Conservation (phyloP, 2,888 invertebrate genomes). For the Uloborus plumipes region DNA sequence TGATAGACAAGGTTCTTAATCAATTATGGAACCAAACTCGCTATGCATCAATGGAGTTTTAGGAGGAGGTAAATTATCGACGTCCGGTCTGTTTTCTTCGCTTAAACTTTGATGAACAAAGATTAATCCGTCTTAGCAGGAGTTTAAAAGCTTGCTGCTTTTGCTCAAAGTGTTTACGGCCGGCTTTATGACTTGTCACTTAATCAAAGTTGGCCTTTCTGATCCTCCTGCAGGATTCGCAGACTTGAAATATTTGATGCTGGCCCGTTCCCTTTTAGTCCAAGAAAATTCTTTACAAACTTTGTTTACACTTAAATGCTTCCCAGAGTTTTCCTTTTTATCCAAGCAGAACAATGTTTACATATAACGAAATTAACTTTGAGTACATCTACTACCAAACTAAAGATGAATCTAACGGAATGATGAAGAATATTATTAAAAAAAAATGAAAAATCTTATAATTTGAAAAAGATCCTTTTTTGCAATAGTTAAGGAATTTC, state of each 20-base stretch:
- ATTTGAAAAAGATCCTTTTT: too few species aligned
- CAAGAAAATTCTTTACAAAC: slow-evolving; percentile 6
- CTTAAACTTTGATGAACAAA: slow-evolving; percentile 41
- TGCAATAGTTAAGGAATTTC: too few species aligned
- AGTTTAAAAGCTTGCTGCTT: slow-evolving; percentile 10
- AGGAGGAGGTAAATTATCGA: slow-evolving; percentile 46
- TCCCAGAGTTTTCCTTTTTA: not conserved
- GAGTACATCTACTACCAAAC: too few species aligned
- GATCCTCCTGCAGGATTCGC: slow-evolving; percentile 4
- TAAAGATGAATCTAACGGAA: too few species aligned
- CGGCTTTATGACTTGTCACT: slow-evolving; percentile 7
- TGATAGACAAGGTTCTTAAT: slow-evolving; percentile 59
- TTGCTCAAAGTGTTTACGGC: not conserved
- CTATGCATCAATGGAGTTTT: slow-evolving; percentile 28
- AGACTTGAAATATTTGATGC: not conserved
- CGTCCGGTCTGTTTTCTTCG: slow-evolving; percentile 29
- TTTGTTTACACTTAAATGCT: not conserved
- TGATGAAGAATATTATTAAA: too few species aligned
- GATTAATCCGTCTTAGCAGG: slow-evolving; percentile 43
- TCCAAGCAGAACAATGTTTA: not conserved
- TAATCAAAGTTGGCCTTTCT: slow-evolving; percentile 29
- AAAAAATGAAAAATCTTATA: too few species aligned
- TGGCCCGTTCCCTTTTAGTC: not conserved
- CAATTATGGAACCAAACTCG: slow-evolving; percentile 51
- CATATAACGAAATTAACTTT: too few species aligned